A percentile compares a stretch with the other conserved stretches of the same genome.
phyloP scores from a whole-genome alignment of 1,140 invertebrate genomes.

The Zaprionus capensis region DNA sequence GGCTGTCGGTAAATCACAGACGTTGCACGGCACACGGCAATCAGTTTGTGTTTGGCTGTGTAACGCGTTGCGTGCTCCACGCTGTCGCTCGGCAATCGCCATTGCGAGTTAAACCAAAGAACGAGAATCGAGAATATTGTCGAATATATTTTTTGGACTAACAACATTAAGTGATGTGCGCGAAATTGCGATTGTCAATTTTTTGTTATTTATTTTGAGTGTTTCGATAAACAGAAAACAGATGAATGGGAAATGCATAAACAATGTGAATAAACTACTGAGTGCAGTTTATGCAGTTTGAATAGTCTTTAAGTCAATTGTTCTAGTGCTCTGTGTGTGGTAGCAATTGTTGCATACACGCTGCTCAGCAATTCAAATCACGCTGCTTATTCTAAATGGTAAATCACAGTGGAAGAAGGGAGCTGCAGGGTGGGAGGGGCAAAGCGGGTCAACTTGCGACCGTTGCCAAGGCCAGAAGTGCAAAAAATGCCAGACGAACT shows the following conservation, averaged over 20 bases:
- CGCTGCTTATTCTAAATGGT: not conserved
- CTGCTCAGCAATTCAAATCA: not conserved
- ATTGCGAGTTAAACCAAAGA: not conserved
- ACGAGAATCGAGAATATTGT: constrained; percentile 7
- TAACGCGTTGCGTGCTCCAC: constrained; percentile 75
- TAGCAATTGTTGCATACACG: constrained; percentile 9
- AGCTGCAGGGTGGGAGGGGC: not conserved
- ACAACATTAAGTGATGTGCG: constrained; percentile 9
- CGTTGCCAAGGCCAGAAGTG: constrained; percentile 26
- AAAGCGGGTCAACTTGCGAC: not conserved
- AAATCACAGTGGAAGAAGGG: not conserved
- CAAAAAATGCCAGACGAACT: constrained; percentile 26
- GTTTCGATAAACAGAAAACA: not conserved
- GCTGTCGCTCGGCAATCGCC: constrained; percentile 22
- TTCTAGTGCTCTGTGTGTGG: not conserved
- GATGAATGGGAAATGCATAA: not conserved
- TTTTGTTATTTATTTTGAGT: constrained; percentile 20
- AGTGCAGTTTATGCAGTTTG: not conserved
- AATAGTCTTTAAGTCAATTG: not conserved
- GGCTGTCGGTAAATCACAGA: constrained; percentile 79
- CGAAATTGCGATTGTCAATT: constrained; percentile 8
- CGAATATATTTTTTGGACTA: not conserved
- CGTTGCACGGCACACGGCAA: constrained; percentile 76
- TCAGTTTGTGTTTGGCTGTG: constrained; percentile 81
- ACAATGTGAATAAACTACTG: not conserved